Conservation (phyloP, 1,140 invertebrate genomes). For the Drosophila bocki region DNA sequence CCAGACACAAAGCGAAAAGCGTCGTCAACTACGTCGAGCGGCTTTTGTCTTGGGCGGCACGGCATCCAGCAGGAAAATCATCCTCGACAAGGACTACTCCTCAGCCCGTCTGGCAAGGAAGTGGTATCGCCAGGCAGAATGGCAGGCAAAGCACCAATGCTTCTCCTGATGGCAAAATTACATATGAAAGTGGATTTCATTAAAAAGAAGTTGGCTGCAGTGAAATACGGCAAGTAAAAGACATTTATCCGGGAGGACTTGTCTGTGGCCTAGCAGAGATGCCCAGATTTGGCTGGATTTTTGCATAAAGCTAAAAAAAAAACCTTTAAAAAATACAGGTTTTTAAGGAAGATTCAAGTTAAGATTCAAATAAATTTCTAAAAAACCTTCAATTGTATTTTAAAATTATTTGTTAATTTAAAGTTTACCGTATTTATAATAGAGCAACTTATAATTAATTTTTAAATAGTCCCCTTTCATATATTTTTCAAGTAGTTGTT, state of each 20-base stretch:
- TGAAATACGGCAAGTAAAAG: conserved; percentile 62
- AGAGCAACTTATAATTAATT: neutral
- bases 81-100: conserved; percentile 42
- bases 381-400: neutral
- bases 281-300: conserved; percentile 11
- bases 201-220: conserved; percentile 67
- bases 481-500: neutral
- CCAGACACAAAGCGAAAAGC: conserved; percentile 78
- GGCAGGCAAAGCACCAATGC: conserved; percentile 21
- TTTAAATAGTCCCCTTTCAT: neutral
- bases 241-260: conserved; percentile 36
- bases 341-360: neutral
- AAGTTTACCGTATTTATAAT: neutral
- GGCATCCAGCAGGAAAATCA: conserved; percentile 64
- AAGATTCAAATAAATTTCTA: accelerated
- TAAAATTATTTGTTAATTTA: neutral
- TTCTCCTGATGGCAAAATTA: conserved; percentile 64
- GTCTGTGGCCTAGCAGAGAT: conserved; percentile 31
- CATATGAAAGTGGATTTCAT: conserved; percentile 83
- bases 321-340: too few relatives aligned
- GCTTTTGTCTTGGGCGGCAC: conserved; percentile 72
- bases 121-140: conserved; percentile 21
- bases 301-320: too few relatives aligned
- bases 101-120: conserved; percentile 36
- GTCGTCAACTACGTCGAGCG: conserved; percentile 58